These are phyloP conservation scores for Henricia sp. DNA, from an alignment of 53 echinoderm and acorn worm species.

Conservation along the genomic window DNA sequence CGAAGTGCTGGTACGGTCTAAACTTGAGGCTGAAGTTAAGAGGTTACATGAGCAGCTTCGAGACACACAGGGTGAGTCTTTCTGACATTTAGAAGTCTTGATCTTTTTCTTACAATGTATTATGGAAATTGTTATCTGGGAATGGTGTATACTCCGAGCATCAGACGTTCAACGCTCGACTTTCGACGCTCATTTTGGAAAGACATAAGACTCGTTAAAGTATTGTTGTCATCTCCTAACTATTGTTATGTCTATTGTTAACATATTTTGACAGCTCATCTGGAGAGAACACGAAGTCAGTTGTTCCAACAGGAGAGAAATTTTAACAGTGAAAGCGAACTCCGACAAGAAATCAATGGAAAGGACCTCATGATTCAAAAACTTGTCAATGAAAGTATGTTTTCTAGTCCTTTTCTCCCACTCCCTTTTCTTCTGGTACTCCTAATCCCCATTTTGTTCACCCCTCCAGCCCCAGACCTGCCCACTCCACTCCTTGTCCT, in stretches of 20 bases:
- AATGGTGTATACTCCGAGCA: no score
- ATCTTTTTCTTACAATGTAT: no score
- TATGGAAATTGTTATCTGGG: no score
- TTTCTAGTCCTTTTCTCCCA: not conserved
- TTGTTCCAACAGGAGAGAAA: slow-evolving; percentile 49
- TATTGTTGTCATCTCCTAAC: no score
- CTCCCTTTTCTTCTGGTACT: no score
- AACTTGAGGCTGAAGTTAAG: slow-evolving; percentile 90
- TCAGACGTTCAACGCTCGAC: no score
- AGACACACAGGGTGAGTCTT: slow-evolving; percentile 73
- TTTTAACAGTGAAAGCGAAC: slow-evolving; percentile 27
- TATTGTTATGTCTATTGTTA: no score
- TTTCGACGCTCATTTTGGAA: no score
- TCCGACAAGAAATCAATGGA: slow-evolving; percentile 56
- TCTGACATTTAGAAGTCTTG: not conserved
- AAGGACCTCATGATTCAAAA: slow-evolving; percentile 74
- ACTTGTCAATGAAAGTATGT: slow-evolving; percentile 73
- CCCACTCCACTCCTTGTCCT: no score
- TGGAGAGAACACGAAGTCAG: slow-evolving; percentile 42
- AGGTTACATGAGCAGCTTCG: slow-evolving; percentile 77
- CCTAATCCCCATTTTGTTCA: no score
- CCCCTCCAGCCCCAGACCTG: no score
- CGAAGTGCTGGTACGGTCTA: slow-evolving; percentile 78
- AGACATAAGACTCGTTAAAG: no score
- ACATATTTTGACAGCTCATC: slow-evolving; percentile 34